Conservation (phyloP, 2,113 vertebrate species). For the Epinephelus moara region DNA sequence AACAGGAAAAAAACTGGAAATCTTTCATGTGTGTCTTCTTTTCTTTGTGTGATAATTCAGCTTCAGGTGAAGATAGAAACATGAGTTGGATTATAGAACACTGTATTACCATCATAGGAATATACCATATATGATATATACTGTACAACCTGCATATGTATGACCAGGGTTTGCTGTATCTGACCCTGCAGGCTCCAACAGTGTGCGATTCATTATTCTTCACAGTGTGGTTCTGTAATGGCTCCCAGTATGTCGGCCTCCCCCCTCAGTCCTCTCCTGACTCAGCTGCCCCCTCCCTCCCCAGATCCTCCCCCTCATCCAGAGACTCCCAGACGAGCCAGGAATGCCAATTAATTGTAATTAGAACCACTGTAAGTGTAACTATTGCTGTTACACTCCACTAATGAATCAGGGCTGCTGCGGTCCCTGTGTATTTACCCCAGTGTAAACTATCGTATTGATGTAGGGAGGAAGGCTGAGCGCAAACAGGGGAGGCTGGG, state of each 20-base stretch:
- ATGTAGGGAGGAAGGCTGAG: constrained; percentile 28
- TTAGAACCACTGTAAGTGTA: constrained; percentile 73
- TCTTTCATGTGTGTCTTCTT: not conserved
- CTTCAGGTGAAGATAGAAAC: too few relatives aligned
- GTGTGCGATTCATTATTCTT: constrained; percentile 43
- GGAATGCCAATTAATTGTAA: constrained; percentile 78
- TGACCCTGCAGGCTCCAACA: not conserved
- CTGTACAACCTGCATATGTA: not conserved
- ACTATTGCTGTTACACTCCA: constrained; percentile 66
- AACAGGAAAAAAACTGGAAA: not conserved
- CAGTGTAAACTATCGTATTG: constrained; percentile 73
- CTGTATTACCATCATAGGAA: not conserved
- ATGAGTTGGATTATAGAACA: too few relatives aligned
- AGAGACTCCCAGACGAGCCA: constrained; percentile 48
- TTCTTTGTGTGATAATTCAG: too few relatives aligned
- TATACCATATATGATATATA: not conserved
- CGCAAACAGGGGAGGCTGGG: not conserved
- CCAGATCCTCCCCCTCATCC: not conserved
- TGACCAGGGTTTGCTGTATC: too few relatives aligned
- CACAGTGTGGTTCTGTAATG: constrained; percentile 34
- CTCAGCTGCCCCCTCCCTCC: constrained; percentile 32
- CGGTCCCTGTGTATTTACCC: constrained; percentile 63
- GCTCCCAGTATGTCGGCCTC: constrained; percentile 28
- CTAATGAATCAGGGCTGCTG: constrained; percentile 75
- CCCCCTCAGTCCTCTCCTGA: constrained; percentile 48